phyloP scores from a whole-genome alignment of 2,888 invertebrate species.

The Gasteruption jaculator region DNA sequence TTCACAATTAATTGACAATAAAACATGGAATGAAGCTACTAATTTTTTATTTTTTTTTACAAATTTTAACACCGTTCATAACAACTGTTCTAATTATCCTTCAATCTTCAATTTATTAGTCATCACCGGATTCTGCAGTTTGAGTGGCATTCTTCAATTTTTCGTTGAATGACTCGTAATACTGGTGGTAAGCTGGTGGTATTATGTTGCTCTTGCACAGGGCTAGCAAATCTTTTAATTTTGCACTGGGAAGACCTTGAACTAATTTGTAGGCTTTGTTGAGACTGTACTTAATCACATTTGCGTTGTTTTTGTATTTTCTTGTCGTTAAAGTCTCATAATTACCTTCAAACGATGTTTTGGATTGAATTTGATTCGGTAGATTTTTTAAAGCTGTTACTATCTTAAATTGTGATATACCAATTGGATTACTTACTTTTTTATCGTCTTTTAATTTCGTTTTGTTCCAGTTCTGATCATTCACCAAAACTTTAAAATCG shows the following conservation, averaged over 20 bases:
- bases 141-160: too few relatives aligned
- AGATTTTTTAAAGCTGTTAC: background rate
- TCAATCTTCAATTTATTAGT: too few relatives aligned
- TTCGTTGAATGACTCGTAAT: constrained; percentile 7
- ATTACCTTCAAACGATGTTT: constrained; percentile 5
- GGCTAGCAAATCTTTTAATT: constrained; percentile 1
- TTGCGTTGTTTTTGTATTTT: constrained; percentile 5
- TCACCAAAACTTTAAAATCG: constrained; percentile 16
- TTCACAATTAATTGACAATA: too few relatives aligned
- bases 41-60: too few relatives aligned
- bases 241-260: constrained; percentile 8
- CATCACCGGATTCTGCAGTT: too few relatives aligned
- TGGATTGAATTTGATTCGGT: constrained; percentile 3
- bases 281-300: constrained; percentile 4
- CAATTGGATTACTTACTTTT: background rate
- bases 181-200: constrained; percentile 3
- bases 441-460: background rate
- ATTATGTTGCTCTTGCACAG: constrained; percentile 8
- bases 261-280: constrained; percentile 2
- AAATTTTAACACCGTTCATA: too few relatives aligned
- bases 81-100: too few relatives aligned
- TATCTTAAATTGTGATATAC: constrained; percentile 8
- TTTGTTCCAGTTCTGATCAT: constrained; percentile 18
- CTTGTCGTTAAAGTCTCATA: constrained; percentile 5
- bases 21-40: too few relatives aligned